Conservation (phyloP, 2,113 vertebrate species). For the Elachura formosa region DNA sequence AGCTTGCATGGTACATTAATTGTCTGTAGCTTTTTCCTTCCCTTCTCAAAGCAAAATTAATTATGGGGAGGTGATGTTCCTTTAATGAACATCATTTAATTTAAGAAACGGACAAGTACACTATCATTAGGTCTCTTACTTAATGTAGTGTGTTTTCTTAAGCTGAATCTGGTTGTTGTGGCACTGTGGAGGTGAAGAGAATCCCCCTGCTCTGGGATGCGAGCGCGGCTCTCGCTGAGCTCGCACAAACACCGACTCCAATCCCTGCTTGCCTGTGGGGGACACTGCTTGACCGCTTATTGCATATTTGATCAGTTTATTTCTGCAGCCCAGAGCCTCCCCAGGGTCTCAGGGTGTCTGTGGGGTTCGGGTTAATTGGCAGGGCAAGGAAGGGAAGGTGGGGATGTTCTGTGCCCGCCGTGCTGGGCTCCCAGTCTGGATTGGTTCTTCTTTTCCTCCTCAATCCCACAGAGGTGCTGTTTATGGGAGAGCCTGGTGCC, state of each 20-base stretch:
- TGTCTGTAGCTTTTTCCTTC: conserved; percentile 40
- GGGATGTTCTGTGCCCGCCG: background rate
- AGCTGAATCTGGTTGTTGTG: background rate
- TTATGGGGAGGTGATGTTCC: conserved; percentile 61
- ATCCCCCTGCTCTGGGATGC: background rate
- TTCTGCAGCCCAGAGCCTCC: conserved; percentile 12
- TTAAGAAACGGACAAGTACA: conserved; percentile 51
- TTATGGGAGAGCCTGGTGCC: background rate
- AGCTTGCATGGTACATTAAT: conserved; percentile 22
- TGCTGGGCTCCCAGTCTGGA: background rate
- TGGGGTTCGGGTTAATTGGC: background rate
- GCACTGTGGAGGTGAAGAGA: background rate
- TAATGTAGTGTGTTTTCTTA: conserved; percentile 40
- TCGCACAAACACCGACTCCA: background rate
- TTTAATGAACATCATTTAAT: conserved; percentile 69
- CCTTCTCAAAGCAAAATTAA: conserved; percentile 68
- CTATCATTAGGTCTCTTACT: conserved; percentile 21
- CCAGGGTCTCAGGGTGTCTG: background rate
- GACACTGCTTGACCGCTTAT: conserved; percentile 63
- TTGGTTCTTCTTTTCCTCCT: background rate
- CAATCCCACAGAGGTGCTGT: background rate
- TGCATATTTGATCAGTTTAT: conserved; percentile 54
- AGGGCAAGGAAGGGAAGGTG: background rate
- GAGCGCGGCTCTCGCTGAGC: background rate
- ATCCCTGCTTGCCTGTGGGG: conserved; percentile 59